Evolutionary conservation across 1,140 invertebrate species (phyloP).

Genomic region (Globodera rostochiensis): DNA sequence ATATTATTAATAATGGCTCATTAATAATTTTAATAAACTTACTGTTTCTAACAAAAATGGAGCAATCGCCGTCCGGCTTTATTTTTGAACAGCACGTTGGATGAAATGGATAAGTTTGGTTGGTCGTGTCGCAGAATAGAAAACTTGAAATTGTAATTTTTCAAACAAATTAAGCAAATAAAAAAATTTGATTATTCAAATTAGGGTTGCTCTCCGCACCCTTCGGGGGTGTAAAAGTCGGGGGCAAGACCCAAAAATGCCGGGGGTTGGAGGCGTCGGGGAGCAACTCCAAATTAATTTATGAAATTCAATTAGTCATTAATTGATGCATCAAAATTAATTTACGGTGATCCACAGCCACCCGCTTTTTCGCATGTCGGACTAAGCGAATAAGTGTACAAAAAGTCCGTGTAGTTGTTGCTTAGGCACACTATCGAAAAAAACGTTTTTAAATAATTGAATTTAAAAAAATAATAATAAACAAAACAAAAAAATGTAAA

Average conservation of each 20-base stretch:
- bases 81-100: background rate
- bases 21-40: background rate
- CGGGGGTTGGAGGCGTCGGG: no score
- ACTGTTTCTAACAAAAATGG: background rate
- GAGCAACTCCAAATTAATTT: no score
- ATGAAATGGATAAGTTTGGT: background rate
- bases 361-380: constrained; percentile 43
- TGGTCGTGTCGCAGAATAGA: background rate
- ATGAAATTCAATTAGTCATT: no score
- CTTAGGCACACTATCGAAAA: constrained; percentile 43
- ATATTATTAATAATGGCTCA: no score
- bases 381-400: constrained; percentile 55
- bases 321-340: background rate
- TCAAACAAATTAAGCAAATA: no score
- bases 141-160: background rate
- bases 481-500: no score
- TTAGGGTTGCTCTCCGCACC: no score
- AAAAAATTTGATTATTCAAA: no score
- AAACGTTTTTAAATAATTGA: constrained; percentile 36
- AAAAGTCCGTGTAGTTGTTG: constrained; percentile 62
- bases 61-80: background rate
- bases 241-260: no score
- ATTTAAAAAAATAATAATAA: no score
- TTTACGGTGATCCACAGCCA: constrained; percentile 59
- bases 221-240: no score